Percentiles rank a stretch among this genome's conserved stretches.
phyloP scores from a whole-genome alignment of 2,797 vertebrate species.

The Enteromius unitaeniatus region DNA sequence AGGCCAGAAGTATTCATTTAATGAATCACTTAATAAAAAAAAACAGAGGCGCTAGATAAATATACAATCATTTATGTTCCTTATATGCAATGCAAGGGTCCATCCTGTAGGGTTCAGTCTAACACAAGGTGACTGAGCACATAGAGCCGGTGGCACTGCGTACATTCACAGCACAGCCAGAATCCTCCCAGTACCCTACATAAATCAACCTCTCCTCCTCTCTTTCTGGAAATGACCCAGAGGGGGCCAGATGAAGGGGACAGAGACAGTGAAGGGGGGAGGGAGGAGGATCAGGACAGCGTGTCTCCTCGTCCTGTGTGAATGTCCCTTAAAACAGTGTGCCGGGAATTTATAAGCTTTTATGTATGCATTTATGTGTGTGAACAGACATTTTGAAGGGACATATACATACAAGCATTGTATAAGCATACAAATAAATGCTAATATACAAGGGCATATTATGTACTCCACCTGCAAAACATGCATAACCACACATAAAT shows the following conservation, averaged over 20 bases:
- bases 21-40: not conserved
- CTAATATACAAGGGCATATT: constrained; percentile 14
- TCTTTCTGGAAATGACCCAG: constrained; percentile 18
- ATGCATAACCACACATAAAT: not conserved
- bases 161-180: not conserved
- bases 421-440: constrained; percentile 34
- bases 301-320: constrained; percentile 1
- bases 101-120: constrained; percentile 50
- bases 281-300: not conserved
- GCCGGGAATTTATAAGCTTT: constrained; percentile 4
- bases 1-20: not conserved
- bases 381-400: constrained; percentile 24
- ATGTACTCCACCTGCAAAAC: constrained; percentile 28
- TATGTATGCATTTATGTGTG: constrained; percentile 21
- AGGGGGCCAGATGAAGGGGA: constrained; percentile 23
- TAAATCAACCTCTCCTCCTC: constrained; percentile 24
- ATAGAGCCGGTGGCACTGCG: not conserved
- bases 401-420: no score
- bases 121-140: not conserved
- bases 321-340: constrained; percentile 12
- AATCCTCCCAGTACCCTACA: constrained; percentile 5
- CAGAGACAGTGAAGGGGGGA: constrained; percentile 8
- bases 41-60: not conserved
- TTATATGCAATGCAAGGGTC: constrained; percentile 14
- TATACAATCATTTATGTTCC: not conserved